These are phyloP conservation scores for Pseudorectes ferrugineus DNA, from an alignment of 2,113 vertebrate species.

Conservation along the genomic window DNA sequence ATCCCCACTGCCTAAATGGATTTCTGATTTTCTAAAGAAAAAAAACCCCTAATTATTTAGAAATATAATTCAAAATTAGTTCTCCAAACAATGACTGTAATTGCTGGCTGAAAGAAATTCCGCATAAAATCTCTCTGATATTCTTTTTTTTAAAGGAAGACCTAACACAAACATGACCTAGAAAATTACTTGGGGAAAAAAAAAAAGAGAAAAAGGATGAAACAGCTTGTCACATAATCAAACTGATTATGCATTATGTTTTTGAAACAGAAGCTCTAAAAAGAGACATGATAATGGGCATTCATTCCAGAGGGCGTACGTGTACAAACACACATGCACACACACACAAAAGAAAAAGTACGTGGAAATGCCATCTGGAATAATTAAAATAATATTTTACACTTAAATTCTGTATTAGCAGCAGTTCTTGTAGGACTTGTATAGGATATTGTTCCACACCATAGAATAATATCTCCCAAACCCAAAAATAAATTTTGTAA, in stretches of 20 bases:
- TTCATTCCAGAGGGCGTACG: not conserved
- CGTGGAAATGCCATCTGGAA: not conserved
- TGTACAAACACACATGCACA: not conserved
- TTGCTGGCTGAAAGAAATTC: slow-evolving; percentile 18
- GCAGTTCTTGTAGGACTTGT: not conserved
- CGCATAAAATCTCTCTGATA: not conserved
- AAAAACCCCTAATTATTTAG: slow-evolving; percentile 3
- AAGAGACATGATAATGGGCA: not conserved
- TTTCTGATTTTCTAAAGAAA: slow-evolving; percentile 33
- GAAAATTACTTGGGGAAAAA: not conserved
- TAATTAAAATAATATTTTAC: not conserved
- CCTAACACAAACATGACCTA: slow-evolving; percentile 32
- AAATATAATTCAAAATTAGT: not conserved
- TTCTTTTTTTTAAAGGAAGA: not conserved
- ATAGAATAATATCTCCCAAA: not conserved
- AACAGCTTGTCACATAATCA: slow-evolving; percentile 47
- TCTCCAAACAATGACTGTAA: slow-evolving; percentile 12
- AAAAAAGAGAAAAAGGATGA: not conserved
- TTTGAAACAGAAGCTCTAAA: slow-evolving; percentile 34
- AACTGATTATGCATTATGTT: slow-evolving; percentile 48
- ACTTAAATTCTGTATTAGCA: not conserved
- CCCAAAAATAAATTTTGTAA: not conserved
- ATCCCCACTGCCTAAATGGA: not conserved
- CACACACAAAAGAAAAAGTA: not conserved
- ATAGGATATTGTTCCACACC: not conserved